Evolutionary conservation across 1,140 invertebrate genomes (phyloP).

Genomic region (Palaemon carinicauda): DNA sequence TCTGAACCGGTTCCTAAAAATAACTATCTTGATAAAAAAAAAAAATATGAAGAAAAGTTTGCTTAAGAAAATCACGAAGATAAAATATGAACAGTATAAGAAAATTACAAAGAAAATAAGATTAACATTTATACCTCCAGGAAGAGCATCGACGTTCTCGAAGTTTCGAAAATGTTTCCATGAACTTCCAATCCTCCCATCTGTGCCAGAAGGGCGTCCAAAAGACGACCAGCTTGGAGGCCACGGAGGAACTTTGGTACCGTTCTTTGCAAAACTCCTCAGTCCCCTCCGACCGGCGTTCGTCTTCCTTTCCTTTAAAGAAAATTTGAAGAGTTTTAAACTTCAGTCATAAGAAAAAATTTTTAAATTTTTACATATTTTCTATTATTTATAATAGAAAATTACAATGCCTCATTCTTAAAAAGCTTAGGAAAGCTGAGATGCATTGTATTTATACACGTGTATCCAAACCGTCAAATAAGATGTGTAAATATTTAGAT

Average conservation of each 20-base stretch:
- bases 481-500: conserved; percentile 11
- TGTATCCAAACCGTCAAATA: not conserved
- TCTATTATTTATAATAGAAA: not conserved
- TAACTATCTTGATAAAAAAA: too few relatives aligned
- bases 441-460: not conserved
- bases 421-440: too few relatives aligned
- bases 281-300: too few relatives aligned
- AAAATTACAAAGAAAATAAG: not conserved
- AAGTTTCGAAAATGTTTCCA: not conserved
- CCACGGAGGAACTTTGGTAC: not conserved
- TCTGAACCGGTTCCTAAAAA: too few relatives aligned
- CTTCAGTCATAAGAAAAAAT: not conserved
- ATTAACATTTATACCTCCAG: not conserved
- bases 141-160: not conserved
- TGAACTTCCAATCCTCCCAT: not conserved
- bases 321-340: not conserved
- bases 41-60: too few relatives aligned
- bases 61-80: too few relatives aligned
- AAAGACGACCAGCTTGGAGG: not conserved
- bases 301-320: too few relatives aligned
- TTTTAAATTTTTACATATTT: not conserved
- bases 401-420: too few relatives aligned
- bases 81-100: too few relatives aligned
- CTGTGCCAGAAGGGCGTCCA: not conserved
- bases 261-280: not conserved